Evolutionary conservation across 2,888 invertebrate species (phyloP).

Genomic region (Muscina levida): DNA sequence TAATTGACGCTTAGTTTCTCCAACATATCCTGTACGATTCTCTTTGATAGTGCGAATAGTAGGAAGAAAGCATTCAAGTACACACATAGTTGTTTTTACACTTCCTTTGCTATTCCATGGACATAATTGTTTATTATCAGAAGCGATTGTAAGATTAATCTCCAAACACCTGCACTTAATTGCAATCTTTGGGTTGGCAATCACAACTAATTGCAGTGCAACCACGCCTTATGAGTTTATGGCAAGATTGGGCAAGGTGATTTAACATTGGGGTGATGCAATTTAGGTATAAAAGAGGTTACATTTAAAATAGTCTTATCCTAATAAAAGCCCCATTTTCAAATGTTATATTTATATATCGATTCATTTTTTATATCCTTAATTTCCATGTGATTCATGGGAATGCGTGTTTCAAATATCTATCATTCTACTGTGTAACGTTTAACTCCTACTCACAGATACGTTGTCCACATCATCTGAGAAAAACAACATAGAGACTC

Average conservation of each 20-base stretch:
- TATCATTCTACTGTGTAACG: background rate
- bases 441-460: too few relatives aligned
- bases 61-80: background rate
- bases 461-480: constrained; percentile 8
- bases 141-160: constrained; percentile 29
- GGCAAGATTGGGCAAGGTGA: background rate
- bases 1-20: constrained; percentile 17
- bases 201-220: constrained; percentile 32
- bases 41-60: background rate
- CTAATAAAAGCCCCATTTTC: too few relatives aligned
- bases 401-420: too few relatives aligned
- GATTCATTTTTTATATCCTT: too few relatives aligned
- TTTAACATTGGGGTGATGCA: too few relatives aligned
- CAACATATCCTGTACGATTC: background rate
- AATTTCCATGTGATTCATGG: too few relatives aligned
- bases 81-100: constrained; percentile 8
- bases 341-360: too few relatives aligned
- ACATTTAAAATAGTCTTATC: too few relatives aligned
- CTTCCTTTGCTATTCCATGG: constrained; percentile 6
- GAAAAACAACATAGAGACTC: constrained; percentile 15
- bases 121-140: constrained; percentile 37
- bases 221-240: constrained; percentile 35
- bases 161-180: constrained; percentile 37
- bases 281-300: too few relatives aligned
- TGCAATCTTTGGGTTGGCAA: constrained; percentile 30